Evolutionary conservation across 2,113 vertebrate species (phyloP).

Genomic region (Nycticryphes semicollaris): DNA sequence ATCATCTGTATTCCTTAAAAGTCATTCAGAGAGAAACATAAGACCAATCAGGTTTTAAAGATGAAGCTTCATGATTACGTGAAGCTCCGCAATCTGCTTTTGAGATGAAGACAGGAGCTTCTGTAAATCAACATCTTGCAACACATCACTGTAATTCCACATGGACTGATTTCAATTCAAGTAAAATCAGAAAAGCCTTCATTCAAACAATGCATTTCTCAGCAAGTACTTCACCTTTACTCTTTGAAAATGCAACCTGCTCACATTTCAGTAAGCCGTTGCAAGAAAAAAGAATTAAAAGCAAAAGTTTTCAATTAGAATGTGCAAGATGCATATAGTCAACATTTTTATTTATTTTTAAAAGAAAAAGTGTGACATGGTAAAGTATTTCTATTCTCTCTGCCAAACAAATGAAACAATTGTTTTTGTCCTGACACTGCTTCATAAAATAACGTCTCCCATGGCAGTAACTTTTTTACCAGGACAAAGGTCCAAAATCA

Average conservation of each 20-base stretch:
- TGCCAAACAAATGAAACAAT: background rate
- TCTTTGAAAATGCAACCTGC: background rate
- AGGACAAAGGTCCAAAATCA: background rate
- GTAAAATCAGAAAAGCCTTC: background rate
- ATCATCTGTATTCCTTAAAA: background rate
- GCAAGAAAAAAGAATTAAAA: background rate
- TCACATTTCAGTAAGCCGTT: background rate
- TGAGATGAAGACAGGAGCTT: background rate
- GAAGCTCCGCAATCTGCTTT: background rate
- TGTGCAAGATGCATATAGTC: background rate
- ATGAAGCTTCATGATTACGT: background rate
- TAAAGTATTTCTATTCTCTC: background rate
- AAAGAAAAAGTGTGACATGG: background rate
- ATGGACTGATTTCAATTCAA: background rate
- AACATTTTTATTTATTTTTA: background rate
- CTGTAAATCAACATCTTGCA: background rate
- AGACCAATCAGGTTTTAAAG: background rate
- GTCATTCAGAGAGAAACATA: background rate
- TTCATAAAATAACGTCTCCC: background rate
- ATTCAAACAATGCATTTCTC: background rate
- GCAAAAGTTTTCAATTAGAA: background rate
- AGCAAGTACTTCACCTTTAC: background rate
- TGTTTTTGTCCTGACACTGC: background rate
- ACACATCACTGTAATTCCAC: background rate
- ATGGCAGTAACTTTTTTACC: background rate